These are phyloP conservation scores for Tenthredo livida DNA, from an alignment of 2,888 invertebrate genomes.

Conservation along the genomic window DNA sequence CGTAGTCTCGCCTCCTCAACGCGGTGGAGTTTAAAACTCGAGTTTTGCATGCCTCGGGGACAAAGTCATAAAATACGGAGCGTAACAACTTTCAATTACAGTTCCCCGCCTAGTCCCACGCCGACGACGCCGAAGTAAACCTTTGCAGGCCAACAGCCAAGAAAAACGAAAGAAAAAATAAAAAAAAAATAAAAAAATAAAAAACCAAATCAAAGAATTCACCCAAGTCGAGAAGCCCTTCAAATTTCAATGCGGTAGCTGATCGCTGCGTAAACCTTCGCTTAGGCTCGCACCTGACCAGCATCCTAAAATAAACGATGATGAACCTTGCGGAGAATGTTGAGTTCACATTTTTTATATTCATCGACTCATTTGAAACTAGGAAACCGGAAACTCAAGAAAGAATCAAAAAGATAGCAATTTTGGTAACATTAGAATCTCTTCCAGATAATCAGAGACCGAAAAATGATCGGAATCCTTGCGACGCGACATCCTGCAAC, in stretches of 20 bases:
- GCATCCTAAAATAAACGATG: background rate
- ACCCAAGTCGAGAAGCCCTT: constrained; percentile 28
- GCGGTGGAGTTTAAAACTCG: constrained; percentile 68
- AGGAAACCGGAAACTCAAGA: no score
- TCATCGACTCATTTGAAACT: no score
- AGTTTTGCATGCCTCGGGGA: constrained; percentile 73
- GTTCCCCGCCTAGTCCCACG: constrained; percentile 65
- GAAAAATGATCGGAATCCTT: background rate
- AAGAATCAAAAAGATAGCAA: no score
- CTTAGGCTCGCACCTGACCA: constrained; percentile 23
- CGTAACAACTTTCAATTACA: constrained; percentile 76
- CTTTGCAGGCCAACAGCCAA: constrained; percentile 10
- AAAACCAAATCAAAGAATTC: constrained; percentile 50
- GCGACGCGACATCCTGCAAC: no score
- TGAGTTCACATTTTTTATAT: background rate
- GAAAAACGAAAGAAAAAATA: background rate
- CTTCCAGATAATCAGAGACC: background rate
- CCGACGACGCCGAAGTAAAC: constrained; percentile 59
- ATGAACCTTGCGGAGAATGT: background rate
- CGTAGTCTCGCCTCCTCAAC: constrained; percentile 53
- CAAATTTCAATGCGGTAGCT: constrained; percentile 32
- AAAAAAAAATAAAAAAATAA: background rate
- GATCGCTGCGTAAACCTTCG: background rate
- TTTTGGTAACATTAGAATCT: no score
- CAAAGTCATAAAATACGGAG: constrained; percentile 75